These are phyloP conservation scores for Lottia scabra DNA, from an alignment of 2,888 invertebrate genomes.

Conservation along the genomic window DNA sequence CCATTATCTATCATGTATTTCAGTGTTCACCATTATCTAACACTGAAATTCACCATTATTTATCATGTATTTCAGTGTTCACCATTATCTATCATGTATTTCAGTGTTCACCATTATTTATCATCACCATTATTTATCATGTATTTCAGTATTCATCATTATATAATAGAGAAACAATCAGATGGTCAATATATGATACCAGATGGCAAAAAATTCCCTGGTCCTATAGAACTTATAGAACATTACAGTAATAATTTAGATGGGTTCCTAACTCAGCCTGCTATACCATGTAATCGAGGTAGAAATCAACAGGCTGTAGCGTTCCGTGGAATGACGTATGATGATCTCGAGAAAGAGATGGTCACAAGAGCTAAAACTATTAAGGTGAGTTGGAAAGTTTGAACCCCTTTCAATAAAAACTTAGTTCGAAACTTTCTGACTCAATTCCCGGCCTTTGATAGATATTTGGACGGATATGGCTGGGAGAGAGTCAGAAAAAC, in stretches of 20 bases:
- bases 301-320: constrained; percentile 60
- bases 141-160: constrained; percentile 64
- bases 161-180: constrained; percentile 65
- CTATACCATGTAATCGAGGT: constrained; percentile 56
- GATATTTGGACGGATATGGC: too few relatives aligned
- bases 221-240: constrained; percentile 65
- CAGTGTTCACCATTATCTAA: too few relatives aligned
- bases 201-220: constrained; percentile 62
- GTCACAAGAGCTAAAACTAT: constrained; percentile 51
- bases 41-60: too few relatives aligned
- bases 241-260: constrained; percentile 61
- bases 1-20: too few relatives aligned
- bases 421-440: too few relatives aligned
- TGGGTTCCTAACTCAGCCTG: constrained; percentile 64
- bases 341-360: constrained; percentile 61
- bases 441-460: too few relatives aligned
- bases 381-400: constrained; percentile 36
- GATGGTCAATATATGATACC: constrained; percentile 67
- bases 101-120: too few relatives aligned
- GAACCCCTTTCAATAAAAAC: too few relatives aligned
- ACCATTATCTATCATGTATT: too few relatives aligned
- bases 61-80: too few relatives aligned
- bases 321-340: constrained; percentile 66
- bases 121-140: too few relatives aligned
- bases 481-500: too few relatives aligned